Base-by-base conservation (phyloP, 2,113 vertebrate species). In the Pollimyrus isidori region DNA sequence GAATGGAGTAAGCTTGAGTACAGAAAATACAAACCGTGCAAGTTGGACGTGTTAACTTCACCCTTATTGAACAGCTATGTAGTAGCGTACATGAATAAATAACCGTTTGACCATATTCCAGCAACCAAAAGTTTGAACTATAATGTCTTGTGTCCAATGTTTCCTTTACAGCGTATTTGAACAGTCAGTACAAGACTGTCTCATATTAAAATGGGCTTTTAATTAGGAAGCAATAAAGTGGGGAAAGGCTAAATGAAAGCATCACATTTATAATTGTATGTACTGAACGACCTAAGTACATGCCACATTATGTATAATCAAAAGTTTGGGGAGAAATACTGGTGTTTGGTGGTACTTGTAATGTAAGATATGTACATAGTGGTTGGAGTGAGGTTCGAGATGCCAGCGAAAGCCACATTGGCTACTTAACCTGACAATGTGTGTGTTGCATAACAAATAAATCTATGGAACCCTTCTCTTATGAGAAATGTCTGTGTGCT, bases 341-440 rank as follows among this genome's bases (percentile, higher is more conserved):
- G 7, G 48, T 52, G 11, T 53, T 69, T 85, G 76, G 88, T 45
- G 80, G 30, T 42, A 46, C 49, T 42, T 46, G 48, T 50, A 15
- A 15, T 90, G 87, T 90, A 90, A 69, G 26, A 90, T 88, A 90
- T 90, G 90, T 90, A 90, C 84, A 90, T 90, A 90, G 26, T 15
- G 86, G 10, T 19, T 45, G 49, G 62, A 82, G 86, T 88, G 87
- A 86, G 87, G 46, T 86, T 53, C 11, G 48, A 80, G 35, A 19
- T 7, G 73, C 19, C 45, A 53, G 46, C 30, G n/a, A 21, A 86
- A 58, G 87, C 80, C 90, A 65, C 45, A 52, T 45, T 48, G 87
- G 82, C 87, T 53, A 76, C 3, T 89, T 62, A 73, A 90, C 35
- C 50, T 86, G 48, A 87, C 65, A 19, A 19, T n/a, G 58, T 84